Evolutionary conservation across 2,113 vertebrate genomes (phyloP).

Genomic region (Dolichotis patagonum): DNA sequence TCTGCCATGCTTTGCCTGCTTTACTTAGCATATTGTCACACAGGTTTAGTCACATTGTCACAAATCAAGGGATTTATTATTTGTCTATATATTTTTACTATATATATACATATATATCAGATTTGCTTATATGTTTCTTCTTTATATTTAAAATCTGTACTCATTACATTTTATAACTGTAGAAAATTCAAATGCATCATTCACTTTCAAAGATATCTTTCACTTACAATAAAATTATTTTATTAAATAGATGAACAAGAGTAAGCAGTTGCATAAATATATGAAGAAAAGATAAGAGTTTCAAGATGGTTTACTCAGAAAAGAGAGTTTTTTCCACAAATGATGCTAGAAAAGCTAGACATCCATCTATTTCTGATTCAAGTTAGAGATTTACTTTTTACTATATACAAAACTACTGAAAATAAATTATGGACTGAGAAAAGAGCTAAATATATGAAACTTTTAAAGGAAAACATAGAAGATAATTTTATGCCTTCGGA

Average conservation of each 20-base stretch:
- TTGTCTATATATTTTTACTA: background rate
- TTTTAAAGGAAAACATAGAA: background rate
- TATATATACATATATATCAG: background rate
- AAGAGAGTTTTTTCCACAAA: background rate
- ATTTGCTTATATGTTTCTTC: background rate
- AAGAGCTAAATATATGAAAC: background rate
- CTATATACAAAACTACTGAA: background rate
- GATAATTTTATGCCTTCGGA: background rate
- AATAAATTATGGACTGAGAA: background rate
- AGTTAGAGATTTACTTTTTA: background rate
- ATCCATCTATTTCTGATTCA: background rate
- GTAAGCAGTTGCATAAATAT: background rate
- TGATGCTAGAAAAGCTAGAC: background rate
- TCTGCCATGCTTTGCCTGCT: background rate
- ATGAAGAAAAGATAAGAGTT: background rate
- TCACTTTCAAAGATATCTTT: background rate
- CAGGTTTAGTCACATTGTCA: background rate
- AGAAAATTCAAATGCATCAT: background rate
- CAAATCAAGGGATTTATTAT: background rate
- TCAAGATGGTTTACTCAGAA: background rate
- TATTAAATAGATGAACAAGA: background rate
- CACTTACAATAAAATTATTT: background rate
- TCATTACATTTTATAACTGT: background rate
- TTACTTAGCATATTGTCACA: background rate
- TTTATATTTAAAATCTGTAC: background rate